Base-by-base conservation (phyloP, 2,797 vertebrate genomes). In the Acridotheres tristis region DNA sequence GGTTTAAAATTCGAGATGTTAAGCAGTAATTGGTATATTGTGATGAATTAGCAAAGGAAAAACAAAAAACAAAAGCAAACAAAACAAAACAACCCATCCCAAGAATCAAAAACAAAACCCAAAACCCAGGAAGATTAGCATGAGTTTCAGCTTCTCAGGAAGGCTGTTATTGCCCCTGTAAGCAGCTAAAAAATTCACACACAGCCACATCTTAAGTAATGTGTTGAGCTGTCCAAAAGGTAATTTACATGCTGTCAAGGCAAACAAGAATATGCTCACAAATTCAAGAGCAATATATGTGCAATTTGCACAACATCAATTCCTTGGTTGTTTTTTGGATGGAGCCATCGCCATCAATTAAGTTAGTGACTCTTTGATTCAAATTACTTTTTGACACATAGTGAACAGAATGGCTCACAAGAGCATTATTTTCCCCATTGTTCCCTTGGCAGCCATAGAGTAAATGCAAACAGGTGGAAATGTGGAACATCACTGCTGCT, bases 221-320 rank as follows among this genome's bases (percentile, higher is more conserved):
- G 96, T 95, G 96, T 98, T 93, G 96, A 97, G 96, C 95, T 97
- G 94, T 97, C 97, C 81, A 5, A 94, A 97, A 97, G 89, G 95
- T 97, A 97, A 98, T 98, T 97, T 98, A 97, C 97, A 97, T 97
- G 96, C 96, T 98, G 97, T 97, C 97, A 98, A 97, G 93, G 91
- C 96, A 97, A 97, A 97, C 96, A 97, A 97, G 97, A 97, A 97
- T 97, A 96, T 85, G 92, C 78, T 97, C 81, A 93, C 95, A 97
- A 97, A 98, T 97, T 97, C 96, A 97, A 97, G 94, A 97, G 96
- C 95, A 97, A 97, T 97, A 97, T 96, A 97, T 96, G 95, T 96
- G 97, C 94, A 97, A 97, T 98, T 98, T 98, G 91, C 94, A 97
- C 94, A 96, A 96, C 96, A 97, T 97, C 97, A 97, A 72, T 98